phyloP scores from a whole-genome alignment of 2,113 vertebrate genomes.

The Camelus dromedarius region DNA sequence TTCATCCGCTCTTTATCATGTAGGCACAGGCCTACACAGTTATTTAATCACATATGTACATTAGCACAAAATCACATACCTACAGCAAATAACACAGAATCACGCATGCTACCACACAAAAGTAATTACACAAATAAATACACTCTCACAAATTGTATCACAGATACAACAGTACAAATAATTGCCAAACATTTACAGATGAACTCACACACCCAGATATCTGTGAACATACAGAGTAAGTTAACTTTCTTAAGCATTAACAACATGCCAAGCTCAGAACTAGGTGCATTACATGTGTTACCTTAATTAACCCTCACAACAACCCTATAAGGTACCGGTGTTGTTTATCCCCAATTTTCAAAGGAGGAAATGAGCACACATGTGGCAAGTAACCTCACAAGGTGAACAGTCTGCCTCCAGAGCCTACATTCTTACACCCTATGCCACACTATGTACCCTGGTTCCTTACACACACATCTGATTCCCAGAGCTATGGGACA shows the following conservation, averaged over 20 bases:
- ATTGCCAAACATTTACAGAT: neutral
- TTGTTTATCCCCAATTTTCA: neutral
- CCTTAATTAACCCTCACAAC: conserved; percentile 65
- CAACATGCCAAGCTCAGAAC: neutral
- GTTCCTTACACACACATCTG: neutral
- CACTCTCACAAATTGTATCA: neutral
- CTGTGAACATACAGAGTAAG: neutral
- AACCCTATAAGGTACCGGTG: neutral
- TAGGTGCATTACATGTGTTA: neutral
- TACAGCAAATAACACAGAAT: conserved; percentile 33
- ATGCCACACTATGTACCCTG: neutral
- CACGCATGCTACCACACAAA: conserved; percentile 4
- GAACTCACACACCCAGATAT: neutral
- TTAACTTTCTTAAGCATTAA: conserved; percentile 22
- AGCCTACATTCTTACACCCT: neutral
- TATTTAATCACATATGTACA: conserved; percentile 30
- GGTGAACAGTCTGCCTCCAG: neutral
- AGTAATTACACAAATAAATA: neutral
- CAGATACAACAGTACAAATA: neutral
- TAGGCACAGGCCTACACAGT: neutral
- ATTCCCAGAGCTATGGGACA: neutral
- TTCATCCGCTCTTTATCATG: conserved; percentile 3
- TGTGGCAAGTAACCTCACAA: neutral
- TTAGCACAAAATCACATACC: conserved; percentile 25
- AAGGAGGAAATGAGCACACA: neutral